Base-by-base conservation (phyloP, 2,797 vertebrate species). In the Mormyrops attenuatus region DNA sequence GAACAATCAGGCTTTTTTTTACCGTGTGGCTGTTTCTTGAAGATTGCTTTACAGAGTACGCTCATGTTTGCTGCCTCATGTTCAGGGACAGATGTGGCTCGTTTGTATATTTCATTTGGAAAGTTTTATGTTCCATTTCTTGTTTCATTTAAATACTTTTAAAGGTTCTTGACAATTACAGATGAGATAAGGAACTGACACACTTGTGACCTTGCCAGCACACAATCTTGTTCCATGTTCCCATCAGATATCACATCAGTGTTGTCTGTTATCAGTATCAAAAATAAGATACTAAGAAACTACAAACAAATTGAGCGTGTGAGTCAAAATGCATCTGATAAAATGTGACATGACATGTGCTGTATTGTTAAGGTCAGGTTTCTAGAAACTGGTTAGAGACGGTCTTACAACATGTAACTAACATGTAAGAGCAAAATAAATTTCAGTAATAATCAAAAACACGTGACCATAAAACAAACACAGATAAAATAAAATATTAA, bases 41-140 rank as follows among this genome's bases (percentile, higher is more conserved):
- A 82, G 77, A 82, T 82, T 82, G 77, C 77, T 82, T 82, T 82
- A 44, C 69, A 20, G 41, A 82, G 77, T 82, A 55, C 49, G 8
- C 47, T 52, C 22, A 34, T 53, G 66, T 49, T 53, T n/a, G 17
- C 49, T 55, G 69, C 50, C 20, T 44, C 77, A 9, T 57, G 80
- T 47, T 89, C 88, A 47, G 53, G 41, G 88, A 77, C n/a, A 63
- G 53, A 49, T 89, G 20, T 85, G 80, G 30, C 9, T 63, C 20
- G 3, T 88, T 63, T 41, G 38, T 44, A 63, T 20, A 88, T 57
- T 57, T 60, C 3, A 41, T 13, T 87, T 20, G 53, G 86, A 53
- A 60, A 9, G 17, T 38, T 13, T 57, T 87, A 57, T 86, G 84
- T 6, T 47, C 3, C 30, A n/a, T 47, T 41, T 44, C 7, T 77